Percentiles rank a stretch among this genome's conserved stretches.
These are phyloP conservation scores for Colius striatus DNA, from an alignment of 2,113 vertebrate species.

Conservation along the genomic window DNA sequence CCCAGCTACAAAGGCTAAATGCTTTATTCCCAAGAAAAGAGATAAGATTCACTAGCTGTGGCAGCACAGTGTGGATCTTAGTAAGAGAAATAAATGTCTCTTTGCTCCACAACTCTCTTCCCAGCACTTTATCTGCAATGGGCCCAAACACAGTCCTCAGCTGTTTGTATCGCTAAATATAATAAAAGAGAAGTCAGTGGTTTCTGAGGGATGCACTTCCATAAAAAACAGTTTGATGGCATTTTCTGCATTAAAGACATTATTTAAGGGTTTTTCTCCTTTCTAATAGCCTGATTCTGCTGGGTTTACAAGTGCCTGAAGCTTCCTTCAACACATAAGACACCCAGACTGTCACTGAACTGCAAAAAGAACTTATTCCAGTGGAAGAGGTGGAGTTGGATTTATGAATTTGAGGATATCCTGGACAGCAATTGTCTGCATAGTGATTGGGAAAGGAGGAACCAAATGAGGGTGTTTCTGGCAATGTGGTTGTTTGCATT, in stretches of 20 bases:
- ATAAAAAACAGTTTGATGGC: constrained; percentile 40
- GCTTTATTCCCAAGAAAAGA: constrained; percentile 70
- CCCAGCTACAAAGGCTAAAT: constrained; percentile 66
- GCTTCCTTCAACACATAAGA: neutral
- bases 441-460: neutral
- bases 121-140: constrained; percentile 66
- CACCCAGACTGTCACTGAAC: neutral
- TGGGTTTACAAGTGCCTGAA: neutral
- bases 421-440: neutral
- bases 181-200: constrained; percentile 61
- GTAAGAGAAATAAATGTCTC: constrained; percentile 69
- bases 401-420: neutral
- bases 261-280: constrained; percentile 51
- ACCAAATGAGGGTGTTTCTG: neutral
- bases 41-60: constrained; percentile 69
- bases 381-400: neutral
- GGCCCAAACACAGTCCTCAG: constrained; percentile 56
- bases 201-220: constrained; percentile 60
- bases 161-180: constrained; percentile 66
- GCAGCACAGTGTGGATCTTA: constrained; percentile 9
- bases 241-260: constrained; percentile 64
- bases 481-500: neutral
- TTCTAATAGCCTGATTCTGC: constrained; percentile 1
- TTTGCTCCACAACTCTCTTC: constrained; percentile 54
- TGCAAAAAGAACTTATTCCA: neutral